phyloP scores from a whole-genome alignment of 1,140 invertebrate genomes.

The Heliconius nattereri region DNA sequence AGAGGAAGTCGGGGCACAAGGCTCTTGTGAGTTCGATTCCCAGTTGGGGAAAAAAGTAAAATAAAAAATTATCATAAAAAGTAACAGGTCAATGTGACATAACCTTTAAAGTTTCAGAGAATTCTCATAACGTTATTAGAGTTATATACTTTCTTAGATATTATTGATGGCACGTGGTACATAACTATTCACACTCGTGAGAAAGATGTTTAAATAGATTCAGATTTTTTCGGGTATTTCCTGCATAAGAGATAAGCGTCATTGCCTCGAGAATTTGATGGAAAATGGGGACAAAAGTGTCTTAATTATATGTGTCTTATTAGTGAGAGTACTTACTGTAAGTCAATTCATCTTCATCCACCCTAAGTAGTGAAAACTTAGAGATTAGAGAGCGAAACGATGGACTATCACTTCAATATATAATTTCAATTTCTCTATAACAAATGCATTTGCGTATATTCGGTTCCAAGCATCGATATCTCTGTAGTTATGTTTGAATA shows the following conservation, averaged over 20 bases:
- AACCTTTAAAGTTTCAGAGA: conserved; percentile 21
- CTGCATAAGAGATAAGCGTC: no score
- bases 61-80: background rate
- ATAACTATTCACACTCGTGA: background rate
- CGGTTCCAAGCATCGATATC: background rate
- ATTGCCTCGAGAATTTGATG: no score
- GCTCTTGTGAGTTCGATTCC: no score
- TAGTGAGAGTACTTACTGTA: background rate
- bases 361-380: no score
- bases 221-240: background rate
- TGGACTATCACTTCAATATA: no score
- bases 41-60: no score
- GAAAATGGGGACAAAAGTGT: no score
- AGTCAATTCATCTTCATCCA: background rate
- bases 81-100: conserved; percentile 22
- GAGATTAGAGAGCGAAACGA: no score
- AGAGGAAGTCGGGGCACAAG: no score
- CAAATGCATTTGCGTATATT: background rate
- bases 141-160: conserved; percentile 35
- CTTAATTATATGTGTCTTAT: no score
- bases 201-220: background rate
- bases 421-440: background rate
- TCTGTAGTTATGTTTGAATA: background rate
- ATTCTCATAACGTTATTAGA: conserved; percentile 36
- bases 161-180: background rate